Evolutionary conservation across 2,113 vertebrate genomes (phyloP).

Genomic region (Nannobrachium achirus): DNA sequence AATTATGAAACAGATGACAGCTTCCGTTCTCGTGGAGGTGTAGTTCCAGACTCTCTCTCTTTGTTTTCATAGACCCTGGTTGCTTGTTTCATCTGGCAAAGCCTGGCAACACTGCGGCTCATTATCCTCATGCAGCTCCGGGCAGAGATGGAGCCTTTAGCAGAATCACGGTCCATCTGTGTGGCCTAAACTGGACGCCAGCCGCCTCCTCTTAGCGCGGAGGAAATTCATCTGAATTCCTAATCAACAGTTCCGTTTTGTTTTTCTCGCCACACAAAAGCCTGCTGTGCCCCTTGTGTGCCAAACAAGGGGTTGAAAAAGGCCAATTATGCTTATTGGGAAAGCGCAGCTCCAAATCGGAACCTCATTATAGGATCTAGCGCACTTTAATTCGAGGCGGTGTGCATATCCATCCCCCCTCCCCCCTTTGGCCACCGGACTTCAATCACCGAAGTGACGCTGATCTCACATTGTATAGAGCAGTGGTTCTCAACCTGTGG

Average conservation of each 20-base stretch:
- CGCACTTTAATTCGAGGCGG: constrained; percentile 46
- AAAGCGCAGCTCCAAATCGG: constrained; percentile 48
- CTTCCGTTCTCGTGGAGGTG: too few species aligned
- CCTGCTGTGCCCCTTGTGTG: constrained; percentile 21
- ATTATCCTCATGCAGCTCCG: constrained; percentile 64
- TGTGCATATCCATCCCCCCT: background rate
- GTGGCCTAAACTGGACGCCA: constrained; percentile 53
- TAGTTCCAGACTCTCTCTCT: too few species aligned
- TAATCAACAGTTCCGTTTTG: constrained; percentile 51
- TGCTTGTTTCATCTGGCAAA: too few species aligned
- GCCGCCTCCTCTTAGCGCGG: constrained; percentile 42
- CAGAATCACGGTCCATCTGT: constrained; percentile 77
- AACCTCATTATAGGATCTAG: constrained; percentile 51
- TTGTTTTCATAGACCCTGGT: constrained; percentile 11
- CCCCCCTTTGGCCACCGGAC: constrained; percentile 31
- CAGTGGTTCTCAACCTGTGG: too few species aligned
- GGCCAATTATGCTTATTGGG: constrained; percentile 53
- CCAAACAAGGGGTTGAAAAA: constrained; percentile 23
- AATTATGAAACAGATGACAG: too few species aligned
- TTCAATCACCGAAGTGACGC: constrained; percentile 37
- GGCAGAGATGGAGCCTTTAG: constrained; percentile 43
- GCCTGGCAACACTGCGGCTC: constrained; percentile 38
- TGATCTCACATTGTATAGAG: constrained; percentile 36
- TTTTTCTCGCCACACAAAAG: constrained; percentile 21
- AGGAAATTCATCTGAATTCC: constrained; percentile 66